Evolutionary conservation across 2,888 invertebrate genomes (phyloP), one percentile per base, ranked within the genome.

Genomic region (Phortica magna): DNA sequence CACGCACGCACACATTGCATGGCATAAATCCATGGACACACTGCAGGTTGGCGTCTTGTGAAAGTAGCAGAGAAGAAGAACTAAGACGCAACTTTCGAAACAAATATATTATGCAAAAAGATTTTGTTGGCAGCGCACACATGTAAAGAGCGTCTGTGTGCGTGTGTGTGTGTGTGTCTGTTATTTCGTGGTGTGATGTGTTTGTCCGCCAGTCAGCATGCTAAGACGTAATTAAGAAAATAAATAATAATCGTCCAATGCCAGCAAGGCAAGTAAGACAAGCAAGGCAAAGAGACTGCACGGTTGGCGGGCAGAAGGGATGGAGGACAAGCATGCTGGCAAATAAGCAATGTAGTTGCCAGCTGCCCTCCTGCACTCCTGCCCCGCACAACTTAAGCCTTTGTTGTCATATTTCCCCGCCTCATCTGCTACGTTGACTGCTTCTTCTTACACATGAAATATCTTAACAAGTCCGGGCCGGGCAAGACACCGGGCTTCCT

Each of bases 191-290:
- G 6, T 4, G 17, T 7, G 7, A 19, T 41, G 59, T 22, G 41
- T 43, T 42, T 53, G 53, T 71, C 53, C 68, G 65, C 22, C 39
- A 67, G 61, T 79, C 72, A 74, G 78, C 80, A 82, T 84, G 84
- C 75, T 84, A 83, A 85, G 86, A 84, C 87, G 84, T 89, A 89
- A 89, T 89, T 89, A 89, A 89, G 88, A 89, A 89, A 89, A 89
- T 89, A 89, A 89, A 89, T 89, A 89, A 89, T 89, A 89, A 89
- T 88, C 88, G 87, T 82, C 83, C 84, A 76, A 83, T 84, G 88
- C 81, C 81, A 81, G 77, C 31, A 31, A 31, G 31, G 53, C 78
- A 80, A 75, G 17, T 68, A 55, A 55, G 55, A 17, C 17, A 55
- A 17, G n/a, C 6, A 17, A 55, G n/a, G 5, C n/a, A 17, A 17